Evolutionary conservation across 2,888 invertebrate species (phyloP), one percentile per base, ranked within the genome.

Genomic region (Nemoura dubitans): DNA sequence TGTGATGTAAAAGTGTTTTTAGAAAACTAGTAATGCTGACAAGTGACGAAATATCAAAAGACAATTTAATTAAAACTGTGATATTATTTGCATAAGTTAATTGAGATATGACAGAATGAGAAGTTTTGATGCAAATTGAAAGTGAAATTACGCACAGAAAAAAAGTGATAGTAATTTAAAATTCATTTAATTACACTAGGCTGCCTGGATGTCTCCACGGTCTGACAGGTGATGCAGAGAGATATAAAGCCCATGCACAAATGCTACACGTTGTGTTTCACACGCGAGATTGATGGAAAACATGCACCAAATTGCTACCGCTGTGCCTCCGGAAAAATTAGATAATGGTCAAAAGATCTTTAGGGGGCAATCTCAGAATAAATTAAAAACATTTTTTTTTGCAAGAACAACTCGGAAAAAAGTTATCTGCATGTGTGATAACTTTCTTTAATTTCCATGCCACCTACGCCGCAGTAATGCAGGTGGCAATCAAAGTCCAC

Each of bases 31-130:
- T 59, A 59, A n/a, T n/a, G 59, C 21, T 21, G 59, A 7, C 59
- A 21, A 59, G n/a, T 59, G 59, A 59, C 59, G 59, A 59, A 59
- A 59, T 59, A 14, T 10, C 59, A 6, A 6, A 6, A 59, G 59
- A 21, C 59, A 59, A 59, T 59, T 59, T 59, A 59, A 59, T 59
- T 59, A 59, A 59, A 59, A 21, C 59, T 36, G 21, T 2, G 59
- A 21, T 59, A 59, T 59, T 59, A 59, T 59, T 59, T 59, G 59
- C 59, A 59, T 59, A 59, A 59, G 59, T 59, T 59, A 59, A 59
- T 59, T 59, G 59, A 59, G 59, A 59, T 21, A 59, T 59, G 59
- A 59, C 59, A 59, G 59, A 59, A 59, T 59, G 59, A 7, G 10
- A 21, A 16, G 59, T 59, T 59, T 21, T 59, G 59, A 59, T 59